Evolutionary conservation across 2,113 vertebrate genomes (phyloP), one percentile per base, ranked within the genome.

Genomic region (Catagonus wagneri): DNA sequence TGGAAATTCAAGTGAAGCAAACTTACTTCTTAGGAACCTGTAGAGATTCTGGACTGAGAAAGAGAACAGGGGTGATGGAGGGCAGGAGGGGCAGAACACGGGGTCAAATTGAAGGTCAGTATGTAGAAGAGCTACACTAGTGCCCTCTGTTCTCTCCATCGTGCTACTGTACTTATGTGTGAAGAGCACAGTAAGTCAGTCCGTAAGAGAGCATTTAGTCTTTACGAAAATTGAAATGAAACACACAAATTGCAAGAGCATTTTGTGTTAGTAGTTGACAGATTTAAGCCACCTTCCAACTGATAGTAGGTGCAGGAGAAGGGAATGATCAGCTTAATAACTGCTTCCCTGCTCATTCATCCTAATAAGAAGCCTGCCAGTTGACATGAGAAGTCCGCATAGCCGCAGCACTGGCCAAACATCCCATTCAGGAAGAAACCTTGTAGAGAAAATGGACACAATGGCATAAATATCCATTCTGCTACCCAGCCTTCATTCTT

Each of bases 81-180:
- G 16, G 16, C 10, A 25, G n/a, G 16, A 14, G 22, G 15, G 17
- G 76, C 15, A 76, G 61, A 65, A n/a, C n/a, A n/a, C 25, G n/a
- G 25, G 8, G 54, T 17, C 0, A 4, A n/a, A 32, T 0, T 39
- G n/a, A 69, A 83, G 12, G 39, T 44, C 11, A 68, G 16, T 36
- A 2, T 19, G 32, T 17, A 44, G 2, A 60, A 68, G n/a, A 54
- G 60, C 52, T 92, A 6, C 3, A 32, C 3, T 50, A n/a, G 6
- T n/a, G 50, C 54, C 16, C 36, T 84, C 7, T 25, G 6, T 15
- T 7, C 25, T 52, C 78, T 15, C 17, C 54, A 23, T 36, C 9
- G 15, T 54, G 15, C 20, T 50, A 2, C 34, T 65, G n/a, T 7
- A 32, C 44, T 9, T 52, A 27, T 0, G 1, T 52, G 6, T 25